These are phyloP conservation scores for Leptodactylus fuscus DNA, from an alignment of 2,113 vertebrate species.

Conservation along the genomic window DNA sequence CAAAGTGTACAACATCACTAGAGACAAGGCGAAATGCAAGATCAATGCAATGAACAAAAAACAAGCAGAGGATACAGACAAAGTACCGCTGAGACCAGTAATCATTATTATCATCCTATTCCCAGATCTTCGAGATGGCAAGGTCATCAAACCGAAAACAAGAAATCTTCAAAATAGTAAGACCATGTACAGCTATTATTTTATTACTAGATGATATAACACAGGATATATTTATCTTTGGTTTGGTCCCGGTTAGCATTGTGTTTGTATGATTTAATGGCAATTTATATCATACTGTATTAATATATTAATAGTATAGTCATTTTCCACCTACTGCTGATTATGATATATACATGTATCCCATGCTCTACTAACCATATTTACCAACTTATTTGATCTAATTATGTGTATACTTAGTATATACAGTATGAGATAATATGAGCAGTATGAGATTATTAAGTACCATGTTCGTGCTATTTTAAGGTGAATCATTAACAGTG, in stretches of 20 bases:
- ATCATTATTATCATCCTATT: background rate
- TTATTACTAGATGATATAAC: background rate
- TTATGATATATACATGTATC: no score
- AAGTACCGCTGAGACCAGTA: conserved; percentile 42
- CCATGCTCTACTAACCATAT: no score
- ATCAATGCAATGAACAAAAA: conserved; percentile 58
- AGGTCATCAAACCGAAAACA: conserved; percentile 69
- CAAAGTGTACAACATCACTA: conserved; percentile 60
- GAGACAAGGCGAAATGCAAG: conserved; percentile 55
- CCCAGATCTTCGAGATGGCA: conserved; percentile 70
- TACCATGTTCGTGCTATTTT: no score
- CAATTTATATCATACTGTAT: no score
- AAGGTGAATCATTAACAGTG: no score
- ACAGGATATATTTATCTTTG: background rate
- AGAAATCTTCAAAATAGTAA: conserved; percentile 82
- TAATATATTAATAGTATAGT: no score
- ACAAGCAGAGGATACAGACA: background rate
- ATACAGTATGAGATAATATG: no score
- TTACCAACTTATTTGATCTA: no score
- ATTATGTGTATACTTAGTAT: no score
- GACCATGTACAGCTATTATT: conserved; percentile 48
- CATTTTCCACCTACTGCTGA: background rate
- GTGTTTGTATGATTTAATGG: background rate
- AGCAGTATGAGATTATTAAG: no score
- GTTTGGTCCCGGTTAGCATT: background rate